phyloP scores from a whole-genome alignment of 2,888 invertebrate species.

The Lydus trimaculatus region DNA sequence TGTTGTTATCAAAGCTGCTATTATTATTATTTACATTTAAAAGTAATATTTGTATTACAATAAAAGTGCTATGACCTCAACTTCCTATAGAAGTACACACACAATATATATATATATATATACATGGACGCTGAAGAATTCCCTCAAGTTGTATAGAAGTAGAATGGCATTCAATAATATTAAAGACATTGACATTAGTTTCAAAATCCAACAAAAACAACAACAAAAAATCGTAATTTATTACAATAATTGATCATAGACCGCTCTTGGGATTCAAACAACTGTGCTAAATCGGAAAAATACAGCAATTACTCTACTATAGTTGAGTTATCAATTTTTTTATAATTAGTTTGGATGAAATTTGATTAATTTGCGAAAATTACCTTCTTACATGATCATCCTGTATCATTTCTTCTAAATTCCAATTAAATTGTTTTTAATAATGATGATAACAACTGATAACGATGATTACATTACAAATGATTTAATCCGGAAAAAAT shows the following conservation, averaged over 20 bases:
- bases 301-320: too few relatives aligned
- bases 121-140: conserved; percentile 20
- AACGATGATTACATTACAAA: neutral
- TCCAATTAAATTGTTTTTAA: neutral
- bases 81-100: conserved; percentile 28
- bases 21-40: conserved; percentile 14
- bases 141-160: conserved; percentile 19
- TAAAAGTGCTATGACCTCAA: conserved; percentile 38
- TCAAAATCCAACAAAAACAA: neutral
- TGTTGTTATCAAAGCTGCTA: neutral
- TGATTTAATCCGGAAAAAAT: too few relatives aligned
- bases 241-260: neutral
- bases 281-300: too few relatives aligned
- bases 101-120: too few relatives aligned
- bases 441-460: neutral
- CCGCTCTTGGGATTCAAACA: too few relatives aligned
- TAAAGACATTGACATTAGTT: neutral
- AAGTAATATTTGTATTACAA: conserved; percentile 25
- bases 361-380: too few relatives aligned
- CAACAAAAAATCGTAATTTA: neutral
- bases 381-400: neutral
- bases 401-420: neutral
- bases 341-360: too few relatives aligned
- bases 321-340: too few relatives aligned
- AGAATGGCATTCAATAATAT: conserved; percentile 15